Percentiles rank a stretch among this genome's conserved stretches.
Evolutionary conservation across 2,113 vertebrate genomes (phyloP).

Genomic region (Cyphomyrus plagiostoma): DNA sequence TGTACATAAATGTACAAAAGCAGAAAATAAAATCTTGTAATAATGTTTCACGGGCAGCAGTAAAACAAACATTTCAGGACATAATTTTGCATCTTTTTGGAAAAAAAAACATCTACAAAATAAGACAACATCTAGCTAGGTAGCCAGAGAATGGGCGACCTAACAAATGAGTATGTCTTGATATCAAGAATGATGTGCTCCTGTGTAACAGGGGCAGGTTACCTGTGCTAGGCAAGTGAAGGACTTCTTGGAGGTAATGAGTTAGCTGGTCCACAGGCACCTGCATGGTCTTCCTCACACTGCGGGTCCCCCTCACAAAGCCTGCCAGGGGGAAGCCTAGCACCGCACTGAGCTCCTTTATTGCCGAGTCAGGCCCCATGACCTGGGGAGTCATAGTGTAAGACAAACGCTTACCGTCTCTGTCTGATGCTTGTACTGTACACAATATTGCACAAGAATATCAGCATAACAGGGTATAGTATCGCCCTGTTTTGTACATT

Average conservation of each 20-base stretch:
- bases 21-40: neutral
- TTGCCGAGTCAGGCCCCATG: slow-evolving; percentile 45
- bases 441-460: neutral
- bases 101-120: neutral
- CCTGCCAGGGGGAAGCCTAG: slow-evolving; percentile 58
- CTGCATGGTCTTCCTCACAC: slow-evolving; percentile 50
- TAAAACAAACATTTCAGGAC: neutral
- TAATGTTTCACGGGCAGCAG: neutral
- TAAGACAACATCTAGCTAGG: neutral
- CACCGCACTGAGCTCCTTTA: slow-evolving; percentile 58
- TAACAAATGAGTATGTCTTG: neutral
- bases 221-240: slow-evolving; percentile 54
- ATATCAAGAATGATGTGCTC: neutral
- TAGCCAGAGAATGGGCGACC: neutral
- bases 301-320: slow-evolving; percentile 42
- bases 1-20: neutral
- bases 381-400: slow-evolving; percentile 53
- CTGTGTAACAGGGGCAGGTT: neutral
- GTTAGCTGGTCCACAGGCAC: slow-evolving; percentile 56
- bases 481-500: neutral
- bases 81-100: neutral
- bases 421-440: neutral
- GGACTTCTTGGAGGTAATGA: slow-evolving; percentile 56
- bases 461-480: neutral
- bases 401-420: neutral